A percentile compares a stretch with the other conserved stretches of the same genome.
phyloP scores from a whole-genome alignment of 2,113 vertebrate species.

The Poeciliopsis occidentalis region DNA sequence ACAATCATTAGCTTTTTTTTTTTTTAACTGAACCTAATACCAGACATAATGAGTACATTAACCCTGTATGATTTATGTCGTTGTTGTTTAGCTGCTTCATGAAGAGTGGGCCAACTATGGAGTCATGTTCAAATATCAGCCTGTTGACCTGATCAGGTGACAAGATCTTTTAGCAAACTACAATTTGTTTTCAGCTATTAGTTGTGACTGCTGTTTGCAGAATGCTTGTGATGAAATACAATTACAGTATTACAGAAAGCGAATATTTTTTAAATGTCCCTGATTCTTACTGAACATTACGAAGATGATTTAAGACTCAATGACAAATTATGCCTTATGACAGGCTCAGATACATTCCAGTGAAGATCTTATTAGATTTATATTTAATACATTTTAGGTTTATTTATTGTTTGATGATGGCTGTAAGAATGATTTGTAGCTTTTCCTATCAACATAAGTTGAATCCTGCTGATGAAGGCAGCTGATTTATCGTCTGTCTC shows the following conservation, averaged over 20 bases:
- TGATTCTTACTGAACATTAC: background rate
- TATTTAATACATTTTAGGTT: too few relatives aligned
- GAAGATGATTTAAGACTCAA: background rate
- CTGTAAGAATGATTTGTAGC: too few relatives aligned
- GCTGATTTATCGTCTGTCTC: background rate
- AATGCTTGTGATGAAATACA: background rate
- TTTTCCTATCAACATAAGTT: background rate
- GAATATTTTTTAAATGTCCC: background rate
- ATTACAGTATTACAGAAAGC: background rate
- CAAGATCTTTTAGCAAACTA: background rate
- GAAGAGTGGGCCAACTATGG: slow-evolving; percentile 97
- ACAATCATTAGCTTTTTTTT: too few relatives aligned
- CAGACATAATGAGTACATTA: background rate
- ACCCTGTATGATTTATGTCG: slow-evolving; percentile 18
- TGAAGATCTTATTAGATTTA: too few relatives aligned
- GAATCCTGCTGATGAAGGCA: background rate
- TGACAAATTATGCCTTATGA: background rate
- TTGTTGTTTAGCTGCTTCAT: slow-evolving; percentile 85
- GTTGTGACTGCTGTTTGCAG: background rate
- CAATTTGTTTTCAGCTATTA: background rate
- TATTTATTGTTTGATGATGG: too few relatives aligned
- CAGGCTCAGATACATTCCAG: too few relatives aligned
- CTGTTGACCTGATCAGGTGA: slow-evolving; percentile 95
- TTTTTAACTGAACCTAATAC: too few relatives aligned
- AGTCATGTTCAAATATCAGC: slow-evolving; percentile 96